Percentiles rank a stretch among this genome's conserved stretches.
phyloP scores from a whole-genome alignment of 2,888 invertebrate genomes.

The Athrips mouffetella region DNA sequence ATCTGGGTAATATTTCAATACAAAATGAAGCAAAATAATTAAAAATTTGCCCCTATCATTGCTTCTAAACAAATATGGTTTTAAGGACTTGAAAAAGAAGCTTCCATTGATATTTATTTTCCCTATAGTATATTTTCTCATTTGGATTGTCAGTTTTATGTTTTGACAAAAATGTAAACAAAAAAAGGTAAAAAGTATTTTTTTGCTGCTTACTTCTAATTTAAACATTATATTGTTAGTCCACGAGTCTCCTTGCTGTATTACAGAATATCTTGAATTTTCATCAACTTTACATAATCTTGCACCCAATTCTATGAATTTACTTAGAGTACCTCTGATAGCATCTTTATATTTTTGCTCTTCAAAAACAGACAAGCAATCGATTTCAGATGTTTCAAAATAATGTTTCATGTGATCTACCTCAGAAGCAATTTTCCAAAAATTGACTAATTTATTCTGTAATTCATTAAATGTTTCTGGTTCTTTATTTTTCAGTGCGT shows the following conservation, averaged over 20 bases:
- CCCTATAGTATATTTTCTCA: too few relatives aligned
- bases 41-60: background rate
- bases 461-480: slow-evolving; percentile 16
- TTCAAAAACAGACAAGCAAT: background rate
- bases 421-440: background rate
- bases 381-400: background rate
- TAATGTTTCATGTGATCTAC: background rate
- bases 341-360: background rate
- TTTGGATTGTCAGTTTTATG: too few relatives aligned
- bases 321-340: background rate
- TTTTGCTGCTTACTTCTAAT: slow-evolving; percentile 27
- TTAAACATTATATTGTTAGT: slow-evolving; percentile 32
- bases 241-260: slow-evolving; percentile 35
- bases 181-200: too few relatives aligned
- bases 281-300: background rate
- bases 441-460: background rate
- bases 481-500: slow-evolving; percentile 34
- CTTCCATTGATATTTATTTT: too few relatives aligned
- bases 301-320: background rate
- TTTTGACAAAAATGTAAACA: background rate
- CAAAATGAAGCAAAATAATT: background rate
- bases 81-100: too few relatives aligned
- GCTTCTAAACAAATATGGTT: too few relatives aligned
- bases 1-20: background rate
- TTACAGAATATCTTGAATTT: slow-evolving; percentile 24